Percentiles rank a stretch among this genome's conserved stretches.
These are phyloP conservation scores for Mellilla xanthometata DNA, from an alignment of 2,888 invertebrate genomes.

Conservation along the genomic window DNA sequence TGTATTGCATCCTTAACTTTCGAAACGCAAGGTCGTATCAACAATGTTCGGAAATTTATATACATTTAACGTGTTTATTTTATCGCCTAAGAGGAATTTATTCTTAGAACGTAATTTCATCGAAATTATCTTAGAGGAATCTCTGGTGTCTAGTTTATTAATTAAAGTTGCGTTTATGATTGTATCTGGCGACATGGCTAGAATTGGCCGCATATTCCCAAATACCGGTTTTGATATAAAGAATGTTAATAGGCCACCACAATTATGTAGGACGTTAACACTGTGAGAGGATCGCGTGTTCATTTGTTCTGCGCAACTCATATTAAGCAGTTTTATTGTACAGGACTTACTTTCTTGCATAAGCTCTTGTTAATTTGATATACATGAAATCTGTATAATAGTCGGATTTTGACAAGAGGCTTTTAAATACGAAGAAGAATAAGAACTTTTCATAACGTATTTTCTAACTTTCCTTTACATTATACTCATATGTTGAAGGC, in stretches of 20 bases:
- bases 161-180: conserved; percentile 23
- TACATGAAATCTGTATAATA: too few relatives aligned
- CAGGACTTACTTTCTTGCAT: too few relatives aligned
- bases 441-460: too few relatives aligned
- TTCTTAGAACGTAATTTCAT: conserved; percentile 17
- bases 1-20: conserved; percentile 2
- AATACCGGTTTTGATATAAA: conserved; percentile 47
- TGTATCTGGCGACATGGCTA: conserved; percentile 21
- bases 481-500: too few relatives aligned
- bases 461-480: too few relatives aligned
- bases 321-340: conserved; percentile 30
- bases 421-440: too few relatives aligned
- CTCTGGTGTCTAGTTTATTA: conserved; percentile 19
- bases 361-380: too few relatives aligned
- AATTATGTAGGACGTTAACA: conserved; percentile 50
- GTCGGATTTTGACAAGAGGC: too few relatives aligned
- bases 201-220: conserved; percentile 26
- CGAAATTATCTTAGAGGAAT: conserved; percentile 18
- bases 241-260: conserved; percentile 51
- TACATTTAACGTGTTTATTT: conserved; percentile 9
- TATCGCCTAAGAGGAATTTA: conserved; percentile 14
- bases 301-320: conserved; percentile 40
- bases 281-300: conserved; percentile 44
- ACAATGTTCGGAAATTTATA: conserved; percentile 3
- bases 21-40: conserved; percentile 6